These are phyloP conservation scores for Anaspis maculata DNA, from an alignment of 2,888 invertebrate species.

Conservation along the genomic window DNA sequence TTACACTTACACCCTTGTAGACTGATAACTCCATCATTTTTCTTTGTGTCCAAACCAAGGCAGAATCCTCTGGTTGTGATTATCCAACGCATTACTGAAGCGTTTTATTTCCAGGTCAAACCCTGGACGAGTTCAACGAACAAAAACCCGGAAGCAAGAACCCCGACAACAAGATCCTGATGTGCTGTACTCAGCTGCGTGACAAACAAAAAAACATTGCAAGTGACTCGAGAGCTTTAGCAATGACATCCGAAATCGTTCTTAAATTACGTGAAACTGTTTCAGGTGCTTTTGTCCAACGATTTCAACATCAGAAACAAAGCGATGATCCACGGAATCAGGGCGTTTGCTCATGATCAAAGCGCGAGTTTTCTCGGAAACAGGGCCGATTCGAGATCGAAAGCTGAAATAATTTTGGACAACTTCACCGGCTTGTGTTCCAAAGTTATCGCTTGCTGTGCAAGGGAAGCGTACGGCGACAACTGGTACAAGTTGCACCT, in stretches of 20 bases:
- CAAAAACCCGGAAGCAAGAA: slow-evolving; percentile 48
- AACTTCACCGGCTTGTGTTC: slow-evolving; percentile 27
- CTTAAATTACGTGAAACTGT: slow-evolving; percentile 11
- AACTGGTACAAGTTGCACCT: slow-evolving; percentile 47
- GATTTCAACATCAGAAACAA: slow-evolving; percentile 53
- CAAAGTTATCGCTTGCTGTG: slow-evolving; percentile 45
- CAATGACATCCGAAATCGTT: background rate
- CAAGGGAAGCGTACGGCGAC: slow-evolving; percentile 49
- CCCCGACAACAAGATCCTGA: slow-evolving; percentile 53
- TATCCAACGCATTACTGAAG: too few species aligned
- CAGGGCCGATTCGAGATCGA: slow-evolving; percentile 14
- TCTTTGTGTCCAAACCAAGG: too few species aligned
- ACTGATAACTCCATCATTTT: too few species aligned
- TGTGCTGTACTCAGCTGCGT: slow-evolving; percentile 49
- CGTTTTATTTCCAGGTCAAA: slow-evolving; percentile 50
- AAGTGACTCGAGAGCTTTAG: slow-evolving; percentile 25
- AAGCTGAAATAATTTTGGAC: slow-evolving; percentile 22
- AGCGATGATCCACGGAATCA: slow-evolving; percentile 45
- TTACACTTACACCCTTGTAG: too few species aligned
- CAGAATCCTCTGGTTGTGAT: too few species aligned
- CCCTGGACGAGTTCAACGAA: slow-evolving; percentile 47
- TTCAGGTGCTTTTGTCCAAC: slow-evolving; percentile 50
- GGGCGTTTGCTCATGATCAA: slow-evolving; percentile 26
- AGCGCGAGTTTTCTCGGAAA: slow-evolving; percentile 22
- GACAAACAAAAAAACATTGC: slow-evolving; percentile 48